Conservation (phyloP, 2,797 vertebrate species). For the Tadarida brasiliensis region DNA sequence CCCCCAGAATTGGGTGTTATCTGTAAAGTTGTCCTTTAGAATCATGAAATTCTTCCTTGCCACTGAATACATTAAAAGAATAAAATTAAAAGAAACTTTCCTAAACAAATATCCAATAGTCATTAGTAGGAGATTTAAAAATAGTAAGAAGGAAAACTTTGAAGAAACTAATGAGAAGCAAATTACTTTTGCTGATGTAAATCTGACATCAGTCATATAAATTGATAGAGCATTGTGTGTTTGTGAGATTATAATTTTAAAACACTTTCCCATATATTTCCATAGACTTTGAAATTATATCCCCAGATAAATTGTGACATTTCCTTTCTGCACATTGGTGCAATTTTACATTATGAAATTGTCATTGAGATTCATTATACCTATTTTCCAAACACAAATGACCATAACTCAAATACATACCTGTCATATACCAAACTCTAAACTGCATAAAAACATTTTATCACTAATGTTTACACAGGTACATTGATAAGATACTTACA, state of each 20-base stretch:
- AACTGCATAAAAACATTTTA: conserved; percentile 19
- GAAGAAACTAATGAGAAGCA: conserved; percentile 10
- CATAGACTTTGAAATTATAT: conserved; percentile 76
- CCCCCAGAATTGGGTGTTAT: background rate
- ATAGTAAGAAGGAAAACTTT: conserved; percentile 2
- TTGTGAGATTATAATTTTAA: conserved; percentile 36
- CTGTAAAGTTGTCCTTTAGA: conserved; percentile 25
- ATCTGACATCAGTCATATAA: conserved; percentile 52
- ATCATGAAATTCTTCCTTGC: conserved; percentile 38
- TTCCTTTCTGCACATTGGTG: conserved; percentile 74
- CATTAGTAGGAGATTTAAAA: background rate
- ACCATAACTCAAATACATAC: conserved; percentile 68
- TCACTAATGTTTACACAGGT: conserved; percentile 38
- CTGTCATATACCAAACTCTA: conserved; percentile 42
- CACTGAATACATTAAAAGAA: conserved; percentile 31
- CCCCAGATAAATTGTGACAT: conserved; percentile 82
- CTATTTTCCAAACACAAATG: conserved; percentile 77
- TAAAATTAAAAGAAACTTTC: conserved; percentile 23
- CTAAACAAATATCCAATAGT: conserved; percentile 18
- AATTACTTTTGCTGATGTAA: conserved; percentile 63
- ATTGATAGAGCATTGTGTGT: conserved; percentile 1
- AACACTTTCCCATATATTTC: conserved; percentile 55
- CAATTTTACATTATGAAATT: conserved; percentile 68
- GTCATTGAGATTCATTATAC: conserved; percentile 74
- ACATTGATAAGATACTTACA: conserved; percentile 25